These are phyloP conservation scores for Ormyrus rosae DNA, from an alignment of 2,888 invertebrate species.

Conservation along the genomic window DNA sequence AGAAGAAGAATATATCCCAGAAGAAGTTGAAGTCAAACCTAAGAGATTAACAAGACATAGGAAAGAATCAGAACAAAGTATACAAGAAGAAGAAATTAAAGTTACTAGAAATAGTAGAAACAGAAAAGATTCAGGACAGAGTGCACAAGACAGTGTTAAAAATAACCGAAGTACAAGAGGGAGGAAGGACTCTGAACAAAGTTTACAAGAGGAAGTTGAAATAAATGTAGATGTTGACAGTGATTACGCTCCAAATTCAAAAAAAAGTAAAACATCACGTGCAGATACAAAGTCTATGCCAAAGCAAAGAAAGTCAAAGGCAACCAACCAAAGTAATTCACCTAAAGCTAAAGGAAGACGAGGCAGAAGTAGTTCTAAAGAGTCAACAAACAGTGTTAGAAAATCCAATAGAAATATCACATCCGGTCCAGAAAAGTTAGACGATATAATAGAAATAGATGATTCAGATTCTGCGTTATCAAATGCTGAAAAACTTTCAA, in stretches of 20 bases:
- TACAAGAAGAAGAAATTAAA: conserved; percentile 15
- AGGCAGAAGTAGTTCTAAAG: conserved; percentile 54
- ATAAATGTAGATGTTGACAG: conserved; percentile 52
- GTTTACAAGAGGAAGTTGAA: conserved; percentile 43
- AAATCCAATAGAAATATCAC: conserved; percentile 45
- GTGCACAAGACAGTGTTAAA: conserved; percentile 2
- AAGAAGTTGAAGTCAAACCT: conserved; percentile 23
- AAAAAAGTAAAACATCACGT: conserved; percentile 40
- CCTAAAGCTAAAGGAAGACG: conserved; percentile 32
- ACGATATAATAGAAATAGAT: conserved; percentile 52
- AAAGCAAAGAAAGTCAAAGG: conserved; percentile 40
- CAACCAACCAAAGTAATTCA: conserved; percentile 24
- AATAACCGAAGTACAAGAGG: background rate
- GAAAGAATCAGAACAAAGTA: conserved; percentile 32
- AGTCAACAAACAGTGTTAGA: conserved; percentile 48
- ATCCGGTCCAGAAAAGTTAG: conserved; percentile 22
- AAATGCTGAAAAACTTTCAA: conserved; percentile 28
- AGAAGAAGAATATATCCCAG: conserved; percentile 9
- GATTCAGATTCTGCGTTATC: conserved; percentile 27
- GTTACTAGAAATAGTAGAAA: conserved; percentile 12
- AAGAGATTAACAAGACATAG: background rate
- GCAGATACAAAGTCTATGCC: conserved; percentile 28
- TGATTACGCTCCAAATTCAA: conserved; percentile 42
- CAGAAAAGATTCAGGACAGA: conserved; percentile 48
- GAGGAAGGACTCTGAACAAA: conserved; percentile 45